These are phyloP conservation scores for Hozukius guyotensis DNA, from an alignment of 2,797 vertebrate species.

Conservation along the genomic window DNA sequence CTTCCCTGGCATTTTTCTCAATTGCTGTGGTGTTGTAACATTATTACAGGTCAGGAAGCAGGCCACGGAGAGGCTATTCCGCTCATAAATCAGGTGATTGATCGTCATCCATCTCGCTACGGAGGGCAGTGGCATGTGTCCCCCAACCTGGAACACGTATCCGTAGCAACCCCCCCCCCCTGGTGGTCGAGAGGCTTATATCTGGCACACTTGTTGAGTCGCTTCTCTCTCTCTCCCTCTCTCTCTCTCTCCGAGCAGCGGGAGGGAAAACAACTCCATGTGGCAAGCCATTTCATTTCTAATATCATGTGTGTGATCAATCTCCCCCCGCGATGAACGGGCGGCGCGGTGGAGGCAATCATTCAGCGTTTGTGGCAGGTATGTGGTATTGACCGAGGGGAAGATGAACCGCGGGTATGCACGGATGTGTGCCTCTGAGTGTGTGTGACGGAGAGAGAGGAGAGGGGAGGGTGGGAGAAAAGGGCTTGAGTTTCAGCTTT, in stretches of 20 bases:
- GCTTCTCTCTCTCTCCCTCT: not conserved
- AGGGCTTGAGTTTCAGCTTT: slow-evolving; percentile 1
- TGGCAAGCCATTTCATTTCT: slow-evolving; percentile 74
- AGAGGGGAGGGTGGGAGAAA: rapidly evolving
- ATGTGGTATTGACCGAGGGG: slow-evolving; percentile 66
- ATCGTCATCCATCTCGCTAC: slow-evolving; percentile 52
- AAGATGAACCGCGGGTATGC: slow-evolving; percentile 60
- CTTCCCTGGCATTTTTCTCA: slow-evolving; percentile 40
- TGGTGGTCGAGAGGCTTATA: slow-evolving; percentile 42
- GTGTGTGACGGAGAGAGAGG: not conserved
- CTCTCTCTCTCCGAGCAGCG: slow-evolving; percentile 10
- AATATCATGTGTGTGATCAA: slow-evolving; percentile 73
- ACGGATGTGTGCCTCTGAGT: not conserved
- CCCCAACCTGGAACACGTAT: slow-evolving; percentile 37
- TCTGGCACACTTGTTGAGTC: slow-evolving; percentile 60
- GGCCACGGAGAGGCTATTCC: slow-evolving; percentile 26
- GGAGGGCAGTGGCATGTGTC: slow-evolving; percentile 30
- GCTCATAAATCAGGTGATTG: slow-evolving; percentile 71
- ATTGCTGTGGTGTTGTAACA: slow-evolving; percentile 48
- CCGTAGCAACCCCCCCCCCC: slow-evolving; percentile 51
- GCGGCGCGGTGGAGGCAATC: slow-evolving; percentile 58
- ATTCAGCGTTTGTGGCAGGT: slow-evolving; percentile 70
- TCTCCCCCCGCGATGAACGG: slow-evolving; percentile 51
- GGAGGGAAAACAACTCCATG: slow-evolving; percentile 60
- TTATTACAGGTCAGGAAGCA: slow-evolving; percentile 65